Conservation (phyloP, 2,888 invertebrate species). For the Nasonovia ribisnigri region DNA sequence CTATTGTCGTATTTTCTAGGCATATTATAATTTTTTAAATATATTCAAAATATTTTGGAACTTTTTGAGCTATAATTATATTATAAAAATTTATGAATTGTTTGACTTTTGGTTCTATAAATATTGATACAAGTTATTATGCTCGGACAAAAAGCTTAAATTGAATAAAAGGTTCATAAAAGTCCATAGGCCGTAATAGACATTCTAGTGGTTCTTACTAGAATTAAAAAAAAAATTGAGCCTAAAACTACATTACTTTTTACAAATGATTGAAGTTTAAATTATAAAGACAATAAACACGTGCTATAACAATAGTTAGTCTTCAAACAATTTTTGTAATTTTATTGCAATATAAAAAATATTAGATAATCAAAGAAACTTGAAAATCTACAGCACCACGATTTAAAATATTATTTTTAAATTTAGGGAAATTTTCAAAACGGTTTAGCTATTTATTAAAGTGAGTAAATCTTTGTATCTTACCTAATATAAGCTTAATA, state of each 20-base stretch:
- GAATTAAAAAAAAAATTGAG: no score
- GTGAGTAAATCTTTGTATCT: neutral
- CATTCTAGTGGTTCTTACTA: neutral
- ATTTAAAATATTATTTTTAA: no score
- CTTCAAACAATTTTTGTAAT: no score
- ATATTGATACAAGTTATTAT: neutral
- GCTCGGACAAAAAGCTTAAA: neutral
- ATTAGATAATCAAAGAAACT: no score
- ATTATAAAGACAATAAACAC: no score
- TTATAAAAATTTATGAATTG: neutral
- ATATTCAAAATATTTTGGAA: neutral
- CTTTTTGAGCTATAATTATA: neutral
- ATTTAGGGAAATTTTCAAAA: no score
- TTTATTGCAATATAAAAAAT: no score
- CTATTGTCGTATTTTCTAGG: neutral
- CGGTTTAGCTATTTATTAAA: neutral
- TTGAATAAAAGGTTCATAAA: neutral
- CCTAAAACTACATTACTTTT: no score
- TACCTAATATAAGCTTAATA: neutral
- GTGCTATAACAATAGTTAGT: no score
- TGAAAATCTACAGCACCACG: no score
- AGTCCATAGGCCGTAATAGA: no score
- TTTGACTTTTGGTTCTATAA: neutral
- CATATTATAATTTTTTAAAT: neutral
- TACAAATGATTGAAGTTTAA: no score